These are phyloP conservation scores for Caracal caracal DNA, from an alignment of 2,113 vertebrate species.

Conservation along the genomic window DNA sequence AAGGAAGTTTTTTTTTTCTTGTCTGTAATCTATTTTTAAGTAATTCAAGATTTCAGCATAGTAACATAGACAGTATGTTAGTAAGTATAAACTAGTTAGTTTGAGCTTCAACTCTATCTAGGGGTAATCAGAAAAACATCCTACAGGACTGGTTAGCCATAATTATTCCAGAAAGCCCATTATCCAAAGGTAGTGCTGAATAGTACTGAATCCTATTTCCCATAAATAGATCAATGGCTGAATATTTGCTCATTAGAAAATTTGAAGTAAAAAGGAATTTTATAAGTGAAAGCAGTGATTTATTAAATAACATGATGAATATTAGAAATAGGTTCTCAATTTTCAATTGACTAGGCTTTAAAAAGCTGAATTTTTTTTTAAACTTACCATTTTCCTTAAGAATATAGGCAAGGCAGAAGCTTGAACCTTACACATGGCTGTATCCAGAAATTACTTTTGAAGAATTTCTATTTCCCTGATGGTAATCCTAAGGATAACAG, in stretches of 20 bases:
- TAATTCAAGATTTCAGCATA: background rate
- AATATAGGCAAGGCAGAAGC: background rate
- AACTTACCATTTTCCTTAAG: background rate
- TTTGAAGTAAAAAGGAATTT: background rate
- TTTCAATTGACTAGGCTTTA: background rate
- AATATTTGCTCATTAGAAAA: background rate
- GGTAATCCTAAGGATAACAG: background rate
- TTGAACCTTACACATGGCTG: background rate
- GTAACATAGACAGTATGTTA: background rate
- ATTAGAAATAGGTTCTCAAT: background rate
- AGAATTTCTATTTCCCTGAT: background rate
- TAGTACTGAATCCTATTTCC: background rate
- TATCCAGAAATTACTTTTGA: background rate
- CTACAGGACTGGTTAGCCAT: fast-evolving
- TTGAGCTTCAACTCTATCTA: background rate
- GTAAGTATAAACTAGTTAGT: background rate
- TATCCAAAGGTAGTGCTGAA: background rate
- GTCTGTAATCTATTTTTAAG: background rate
- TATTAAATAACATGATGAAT: background rate
- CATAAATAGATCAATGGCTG: background rate
- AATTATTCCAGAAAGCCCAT: background rate
- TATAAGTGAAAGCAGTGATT: background rate
- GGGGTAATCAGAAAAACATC: background rate
- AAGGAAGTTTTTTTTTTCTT: background rate
- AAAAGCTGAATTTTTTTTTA: background rate